Base-by-base conservation (phyloP, 2,113 vertebrate genomes). In the Anoura caudifer region DNA sequence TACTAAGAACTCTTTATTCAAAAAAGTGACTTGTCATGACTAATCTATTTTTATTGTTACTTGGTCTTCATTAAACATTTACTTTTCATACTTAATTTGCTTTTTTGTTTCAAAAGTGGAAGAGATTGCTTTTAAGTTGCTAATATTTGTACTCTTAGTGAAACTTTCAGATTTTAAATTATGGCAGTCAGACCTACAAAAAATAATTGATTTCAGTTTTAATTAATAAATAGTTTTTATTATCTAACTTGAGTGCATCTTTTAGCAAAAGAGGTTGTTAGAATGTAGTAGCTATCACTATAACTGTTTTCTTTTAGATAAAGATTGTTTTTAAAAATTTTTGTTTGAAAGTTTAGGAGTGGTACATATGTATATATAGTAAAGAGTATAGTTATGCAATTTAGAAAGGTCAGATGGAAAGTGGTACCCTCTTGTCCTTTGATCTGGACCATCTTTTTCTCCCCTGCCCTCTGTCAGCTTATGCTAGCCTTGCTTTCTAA, bases 381-480 rank as follows among this genome's bases (percentile, higher is more conserved):
- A 28, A 76, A 56, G 50, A 43, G 9, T 77, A 36, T 59, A 80
- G 11, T 70, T 92, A 24, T 2, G 41, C 36, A 76, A 17, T 87
- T 95, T 87, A 96, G 84, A 95, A 76, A 45, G 96, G 75, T 86
- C 72, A 95, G 22, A 70, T 90, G 56, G 95, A 97, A 97, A 96
- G 96, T 97, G 96, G 95, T 96, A 88, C 95, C 97, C 70, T 96
- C 72, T 95, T 95, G 19, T 96, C 93, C 56, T 43, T 97, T 95
- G 41, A 88, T 96, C 96, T 95, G 72, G 33, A 96, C 63, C 56
- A 50, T 95, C 90, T 96, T 95, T 95, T 52, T 95, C 81, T 95
- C 54, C 76, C 69, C 59, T 95, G 33, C 70, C n/a, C 31, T 87
- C 77, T 94, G 33, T 95, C 96, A 97, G 36, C 90, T 97, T 94